phyloP scores from a whole-genome alignment of 2,888 invertebrate genomes.

The Magallana nippona region DNA sequence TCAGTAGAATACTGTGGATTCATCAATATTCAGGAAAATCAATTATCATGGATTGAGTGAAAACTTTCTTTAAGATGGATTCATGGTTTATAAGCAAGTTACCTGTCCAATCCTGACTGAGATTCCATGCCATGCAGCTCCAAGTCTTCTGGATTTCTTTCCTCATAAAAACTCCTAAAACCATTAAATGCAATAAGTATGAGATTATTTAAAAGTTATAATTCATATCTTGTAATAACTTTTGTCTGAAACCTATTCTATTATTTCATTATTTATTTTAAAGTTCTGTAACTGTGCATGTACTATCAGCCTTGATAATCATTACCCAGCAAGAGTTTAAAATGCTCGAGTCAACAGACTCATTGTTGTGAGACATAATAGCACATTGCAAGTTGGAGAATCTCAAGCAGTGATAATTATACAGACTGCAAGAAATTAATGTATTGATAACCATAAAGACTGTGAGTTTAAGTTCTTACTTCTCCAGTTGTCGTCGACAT shows the following conservation, averaged over 20 bases:
- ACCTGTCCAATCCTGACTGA: neutral
- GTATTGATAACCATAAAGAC: too few species aligned
- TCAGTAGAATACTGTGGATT: neutral
- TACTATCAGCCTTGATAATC: neutral
- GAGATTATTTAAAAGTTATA: neutral
- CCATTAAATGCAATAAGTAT: neutral
- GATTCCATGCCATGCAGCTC: neutral
- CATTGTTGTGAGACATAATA: too few species aligned
- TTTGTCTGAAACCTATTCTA: neutral
- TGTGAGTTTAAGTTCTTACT: too few species aligned
- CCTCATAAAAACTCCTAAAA: slow-evolving; percentile 5
- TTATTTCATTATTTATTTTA: neutral
- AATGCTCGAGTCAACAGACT: too few species aligned
- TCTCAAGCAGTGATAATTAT: neutral
- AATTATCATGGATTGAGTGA: neutral
- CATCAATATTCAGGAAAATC: too few species aligned
- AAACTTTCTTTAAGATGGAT: neutral
- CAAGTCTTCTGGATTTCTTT: neutral
- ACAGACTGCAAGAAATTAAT: neutral
- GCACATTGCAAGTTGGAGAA: too few species aligned
- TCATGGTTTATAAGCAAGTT: too few species aligned
- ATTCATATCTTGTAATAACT: neutral
- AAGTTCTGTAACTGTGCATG: neutral
- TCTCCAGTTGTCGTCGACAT: slow-evolving; percentile 47
- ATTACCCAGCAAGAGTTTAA: too few species aligned